Conservation (phyloP, 2,797 vertebrate genomes). For the Scyliorhinus canicula region DNA sequence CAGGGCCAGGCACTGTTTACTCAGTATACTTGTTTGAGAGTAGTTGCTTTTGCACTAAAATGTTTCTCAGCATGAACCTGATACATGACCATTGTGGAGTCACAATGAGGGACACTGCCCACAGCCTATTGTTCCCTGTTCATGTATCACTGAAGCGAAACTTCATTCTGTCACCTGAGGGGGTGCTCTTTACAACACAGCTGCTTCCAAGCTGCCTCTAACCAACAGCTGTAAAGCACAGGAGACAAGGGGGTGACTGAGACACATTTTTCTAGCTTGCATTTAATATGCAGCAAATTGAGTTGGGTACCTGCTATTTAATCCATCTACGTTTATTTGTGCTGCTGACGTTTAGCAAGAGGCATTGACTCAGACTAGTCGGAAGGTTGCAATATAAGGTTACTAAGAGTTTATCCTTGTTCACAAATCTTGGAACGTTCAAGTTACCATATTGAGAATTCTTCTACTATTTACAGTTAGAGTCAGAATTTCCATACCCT, state of each 20-base stretch:
- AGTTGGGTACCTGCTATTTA: background rate
- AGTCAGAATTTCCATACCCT: background rate
- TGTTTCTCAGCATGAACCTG: slow-evolving; percentile 27
- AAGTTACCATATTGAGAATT: background rate
- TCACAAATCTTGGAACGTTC: background rate
- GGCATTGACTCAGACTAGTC: background rate
- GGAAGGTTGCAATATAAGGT: background rate
- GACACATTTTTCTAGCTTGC: background rate
- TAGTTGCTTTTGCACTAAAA: slow-evolving; percentile 23
- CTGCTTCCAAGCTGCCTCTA: slow-evolving; percentile 30
- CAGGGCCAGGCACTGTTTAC: background rate
- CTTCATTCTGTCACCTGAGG: slow-evolving; percentile 29
- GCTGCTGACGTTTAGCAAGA: background rate
- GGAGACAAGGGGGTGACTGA: background rate
- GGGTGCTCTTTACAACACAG: slow-evolving; percentile 32
- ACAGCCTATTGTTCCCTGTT: slow-evolving; percentile 16
- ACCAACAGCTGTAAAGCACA: slow-evolving; percentile 12
- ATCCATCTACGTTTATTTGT: background rate
- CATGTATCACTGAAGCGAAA: slow-evolving; percentile 23
- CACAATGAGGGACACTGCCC: slow-evolving; percentile 2
- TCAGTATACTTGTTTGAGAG: background rate
- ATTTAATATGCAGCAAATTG: background rate
- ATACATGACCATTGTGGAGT: slow-evolving; percentile 13
- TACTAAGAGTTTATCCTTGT: background rate
- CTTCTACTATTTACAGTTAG: background rate